Percentiles rank a stretch among this genome's conserved stretches.
These are phyloP conservation scores for Monochamus saltuarius DNA, from an alignment of 1,140 invertebrate genomes.

Conservation along the genomic window DNA sequence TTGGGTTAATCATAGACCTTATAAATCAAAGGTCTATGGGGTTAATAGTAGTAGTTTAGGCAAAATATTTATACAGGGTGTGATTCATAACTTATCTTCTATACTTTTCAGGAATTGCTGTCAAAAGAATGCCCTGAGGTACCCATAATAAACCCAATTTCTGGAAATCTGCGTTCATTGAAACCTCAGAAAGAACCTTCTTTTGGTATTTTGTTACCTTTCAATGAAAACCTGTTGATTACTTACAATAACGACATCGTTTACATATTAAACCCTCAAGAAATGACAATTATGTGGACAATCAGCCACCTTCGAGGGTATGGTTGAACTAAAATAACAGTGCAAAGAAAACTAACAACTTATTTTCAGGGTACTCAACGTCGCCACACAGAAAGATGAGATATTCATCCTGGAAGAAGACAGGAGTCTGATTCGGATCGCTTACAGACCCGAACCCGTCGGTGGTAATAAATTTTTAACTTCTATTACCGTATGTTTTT, in stretches of 20 bases:
- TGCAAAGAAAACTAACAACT: constrained; percentile 7
- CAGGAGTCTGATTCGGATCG: constrained; percentile 66
- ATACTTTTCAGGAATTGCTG: constrained; percentile 35
- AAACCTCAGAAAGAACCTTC: constrained; percentile 59
- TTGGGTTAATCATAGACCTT: too few species aligned
- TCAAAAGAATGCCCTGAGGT: constrained; percentile 60
- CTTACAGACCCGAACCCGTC: constrained; percentile 58
- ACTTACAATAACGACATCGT: constrained; percentile 71
- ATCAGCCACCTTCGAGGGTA: constrained; percentile 53
- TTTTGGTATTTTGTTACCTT: constrained; percentile 69
- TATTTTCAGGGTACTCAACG: constrained; percentile 55
- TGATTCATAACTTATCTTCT: too few species aligned
- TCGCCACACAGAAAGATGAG: constrained; percentile 72
- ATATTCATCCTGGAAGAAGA: constrained; percentile 75
- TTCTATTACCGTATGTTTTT: neutral
- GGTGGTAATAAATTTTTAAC: constrained; percentile 34
- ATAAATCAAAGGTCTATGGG: too few species aligned
- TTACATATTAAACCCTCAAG: constrained; percentile 72
- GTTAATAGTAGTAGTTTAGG: too few species aligned
- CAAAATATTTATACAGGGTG: too few species aligned
- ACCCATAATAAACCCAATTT: constrained; percentile 65
- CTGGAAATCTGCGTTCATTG: constrained; percentile 54
- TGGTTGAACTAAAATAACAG: constrained; percentile 1
- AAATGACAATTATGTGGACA: constrained; percentile 57
- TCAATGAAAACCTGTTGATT: constrained; percentile 69